Base-by-base conservation (phyloP, 1,140 invertebrate species). In the Episyrphus balteatus region DNA sequence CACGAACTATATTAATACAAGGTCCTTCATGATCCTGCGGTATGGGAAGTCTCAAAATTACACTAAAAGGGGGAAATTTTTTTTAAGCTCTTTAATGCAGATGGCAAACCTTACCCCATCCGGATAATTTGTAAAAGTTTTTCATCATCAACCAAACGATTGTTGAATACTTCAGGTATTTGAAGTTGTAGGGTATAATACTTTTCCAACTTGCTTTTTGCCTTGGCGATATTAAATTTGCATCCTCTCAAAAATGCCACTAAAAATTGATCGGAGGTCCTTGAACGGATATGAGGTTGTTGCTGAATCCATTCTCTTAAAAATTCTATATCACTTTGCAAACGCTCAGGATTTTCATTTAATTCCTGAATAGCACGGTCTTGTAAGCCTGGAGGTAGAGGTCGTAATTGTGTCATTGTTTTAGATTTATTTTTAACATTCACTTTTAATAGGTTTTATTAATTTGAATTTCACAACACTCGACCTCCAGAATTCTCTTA, bases 171-270 rank as follows among this genome's bases (percentile, higher is more conserved):
- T 5, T 36, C 14, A n/a, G 12, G 34, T 36, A 36, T 36, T n/a
- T 10, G 3, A 15, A 15, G 3, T 41, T 12, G 13, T 19, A 41
- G 17, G 14, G 5, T 41, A 8, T 41, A 41, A 21, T 40, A 59
- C 72, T 33, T 71, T 49, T 80, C 78, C 5, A 81, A 46, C 56
- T 78, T 79, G 51, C 73, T 61, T 61, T 80, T 80, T 12, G 73
- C 72, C 53, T 68, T 67, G 57, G 80, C 75, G 44, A 80, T 57
- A 51, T 76, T 80, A 58, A 76, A 80, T 61, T 83, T 83, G 51
- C 74, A 75, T 32, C 78, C 75, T 17, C 79, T 66, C 32, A 82
- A 61, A 61, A 79, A 78, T 44, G 66, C 69, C 21, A 76, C 51
- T 10, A 80, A 49, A 61, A 73, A 74, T 57, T 75, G 73, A 51